Evolutionary conservation across 2,113 vertebrate genomes (phyloP).

Genomic region (Python bivittatus): DNA sequence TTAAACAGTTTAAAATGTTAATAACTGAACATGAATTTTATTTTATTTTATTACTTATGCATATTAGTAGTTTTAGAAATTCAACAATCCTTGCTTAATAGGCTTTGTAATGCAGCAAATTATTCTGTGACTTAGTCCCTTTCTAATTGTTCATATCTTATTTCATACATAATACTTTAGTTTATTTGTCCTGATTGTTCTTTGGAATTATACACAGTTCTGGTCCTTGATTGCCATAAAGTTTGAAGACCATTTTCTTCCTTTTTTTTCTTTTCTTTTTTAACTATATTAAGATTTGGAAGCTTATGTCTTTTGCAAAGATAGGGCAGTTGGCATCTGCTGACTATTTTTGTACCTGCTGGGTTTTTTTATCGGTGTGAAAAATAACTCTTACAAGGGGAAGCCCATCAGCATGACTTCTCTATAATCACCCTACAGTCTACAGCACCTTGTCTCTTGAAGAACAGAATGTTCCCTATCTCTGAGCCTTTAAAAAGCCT

Average conservation of each 20-base stretch:
- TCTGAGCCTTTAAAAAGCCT: not conserved
- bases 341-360: not conserved
- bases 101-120: not conserved
- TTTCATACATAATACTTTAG: not conserved
- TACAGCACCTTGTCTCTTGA: not conserved
- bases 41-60: not conserved
- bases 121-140: not conserved
- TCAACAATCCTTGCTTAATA: not conserved
- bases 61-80: not conserved
- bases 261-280: too few relatives aligned
- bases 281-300: too few relatives aligned
- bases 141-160: not conserved
- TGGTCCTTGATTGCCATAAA: not conserved
- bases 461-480: not conserved
- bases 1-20: not conserved
- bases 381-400: not conserved
- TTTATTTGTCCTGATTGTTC: not conserved
- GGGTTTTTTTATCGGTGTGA: not conserved
- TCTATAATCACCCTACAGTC: not conserved
- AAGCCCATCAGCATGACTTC: not conserved
- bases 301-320: not conserved
- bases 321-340: not conserved
- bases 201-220: not conserved
- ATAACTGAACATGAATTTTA: not conserved
- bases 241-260: not conserved